Base-by-base conservation (phyloP, 2,797 vertebrate genomes). In the Limnodromus scolopaceus region DNA sequence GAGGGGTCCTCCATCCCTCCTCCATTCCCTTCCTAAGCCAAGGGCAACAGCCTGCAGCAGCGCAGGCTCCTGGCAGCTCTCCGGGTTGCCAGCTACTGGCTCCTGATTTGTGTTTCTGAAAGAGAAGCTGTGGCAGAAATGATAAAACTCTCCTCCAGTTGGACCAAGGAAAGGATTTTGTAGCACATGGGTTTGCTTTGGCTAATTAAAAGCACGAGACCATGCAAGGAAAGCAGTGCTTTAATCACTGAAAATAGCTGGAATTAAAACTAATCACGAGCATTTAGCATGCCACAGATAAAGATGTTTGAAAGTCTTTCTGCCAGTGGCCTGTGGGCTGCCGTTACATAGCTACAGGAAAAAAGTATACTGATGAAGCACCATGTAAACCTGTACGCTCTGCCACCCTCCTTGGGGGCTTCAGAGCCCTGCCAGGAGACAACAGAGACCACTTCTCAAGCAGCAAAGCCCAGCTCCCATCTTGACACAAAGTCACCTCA, bases 221-320 rank as follows among this genome's bases (percentile, higher is more conserved):
- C 81, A 46, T 92, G 70, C 64, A 93, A 91, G 89, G 54, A 95
- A 95, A 90, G 87, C 64, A 53, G 53, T 30, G 69, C 58, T 85
- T 81, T 91, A 87, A 92, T 87, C 41, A 6, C 93, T 81, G 78
- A 89, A 97, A 96, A 96, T 87, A 95, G 93, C 84, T 92, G 58
- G 91, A 95, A 93, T 96, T 96, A 97, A 95, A 93, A 85, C 81
- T 94, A 94, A 96, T 96, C 95, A 94, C 0, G 0, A 93, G 89
- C 54, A 45, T 89, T 96, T 96, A 96, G 84, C 34, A 34, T 0
- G 3, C 54, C 84, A 66, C 30, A 7, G 88, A 95, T 91, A 94
- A 96, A 95, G 77, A 91, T 64, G 32, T 69, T 97, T 71, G 46
- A 75, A 93, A 83, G 43, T n/a, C 64, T 75, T 94, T 89, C 71